Percentiles rank a stretch among this genome's conserved stretches.
Evolutionary conservation across 30 jellyfish, hydroid and myxozoan species (phyloP).

Genomic region (Hydractinia symbiolongicarpus): DNA sequence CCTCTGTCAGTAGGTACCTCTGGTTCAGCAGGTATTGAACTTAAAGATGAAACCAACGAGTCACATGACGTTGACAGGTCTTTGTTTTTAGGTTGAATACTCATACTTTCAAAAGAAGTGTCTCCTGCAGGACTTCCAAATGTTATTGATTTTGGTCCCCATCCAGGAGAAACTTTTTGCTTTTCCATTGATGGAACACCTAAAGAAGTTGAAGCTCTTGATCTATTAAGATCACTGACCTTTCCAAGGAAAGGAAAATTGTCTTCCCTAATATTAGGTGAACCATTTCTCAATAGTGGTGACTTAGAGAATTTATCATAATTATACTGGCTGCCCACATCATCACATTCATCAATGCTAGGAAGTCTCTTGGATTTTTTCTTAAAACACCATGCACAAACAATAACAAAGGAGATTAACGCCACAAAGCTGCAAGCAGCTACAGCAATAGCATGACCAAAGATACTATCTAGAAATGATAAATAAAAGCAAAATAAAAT

Average conservation of each 20-base stretch:
- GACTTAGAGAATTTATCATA: constrained; percentile 11
- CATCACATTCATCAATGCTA: constrained; percentile 27
- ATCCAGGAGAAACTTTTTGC: constrained; percentile 21
- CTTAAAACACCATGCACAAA: constrained; percentile 73
- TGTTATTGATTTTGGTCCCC: constrained; percentile 30
- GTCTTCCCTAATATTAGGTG: background rate
- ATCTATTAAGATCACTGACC: constrained; percentile 16
- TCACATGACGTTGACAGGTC: constrained; percentile 24
- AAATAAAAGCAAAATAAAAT: background rate
- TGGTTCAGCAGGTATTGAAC: constrained; percentile 71
- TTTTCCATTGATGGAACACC: constrained; percentile 34
- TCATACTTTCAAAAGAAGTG: constrained; percentile 25
- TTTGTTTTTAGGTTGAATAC: constrained; percentile 33
- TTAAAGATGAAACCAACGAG: constrained; percentile 34
- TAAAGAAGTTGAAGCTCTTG: constrained; percentile 22
- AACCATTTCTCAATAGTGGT: constrained; percentile 1
- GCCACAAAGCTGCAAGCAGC: constrained; percentile 40
- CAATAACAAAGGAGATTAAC: constrained; percentile 25
- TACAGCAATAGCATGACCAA: background rate
- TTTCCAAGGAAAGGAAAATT: constrained; percentile 28
- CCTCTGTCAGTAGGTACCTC: constrained; percentile 53
- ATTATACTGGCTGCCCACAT: constrained; percentile 40
- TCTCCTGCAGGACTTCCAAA: constrained; percentile 25
- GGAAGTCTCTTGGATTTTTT: constrained; percentile 5
- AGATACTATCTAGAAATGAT: constrained; percentile 4